Conservation (phyloP, 2,113 vertebrate genomes). For the Oryzias curvinotus region DNA sequence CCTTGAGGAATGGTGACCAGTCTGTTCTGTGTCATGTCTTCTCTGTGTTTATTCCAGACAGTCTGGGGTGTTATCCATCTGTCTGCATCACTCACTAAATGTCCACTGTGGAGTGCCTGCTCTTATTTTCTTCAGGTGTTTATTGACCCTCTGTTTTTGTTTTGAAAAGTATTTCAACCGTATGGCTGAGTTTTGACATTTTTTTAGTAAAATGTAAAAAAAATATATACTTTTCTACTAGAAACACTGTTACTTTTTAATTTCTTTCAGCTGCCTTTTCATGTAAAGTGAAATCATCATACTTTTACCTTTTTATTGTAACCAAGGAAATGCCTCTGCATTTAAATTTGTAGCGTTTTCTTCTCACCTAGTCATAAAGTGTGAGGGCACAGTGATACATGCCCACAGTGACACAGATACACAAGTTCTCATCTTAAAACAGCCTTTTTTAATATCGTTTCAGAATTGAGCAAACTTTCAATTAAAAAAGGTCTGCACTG, state of each 20-base stretch:
- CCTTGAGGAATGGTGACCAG: conserved; percentile 26
- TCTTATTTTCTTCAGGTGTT: conserved; percentile 2
- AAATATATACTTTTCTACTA: too few relatives aligned
- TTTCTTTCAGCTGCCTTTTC: too few relatives aligned
- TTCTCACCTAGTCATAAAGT: conserved; percentile 41
- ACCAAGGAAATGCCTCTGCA: conserved; percentile 52
- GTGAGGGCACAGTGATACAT: conserved; percentile 27
- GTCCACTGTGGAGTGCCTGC: background rate
- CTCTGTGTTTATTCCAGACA: conserved; percentile 16
- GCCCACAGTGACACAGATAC: conserved; percentile 16
- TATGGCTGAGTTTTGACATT: background rate
- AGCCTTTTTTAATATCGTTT: too few relatives aligned
- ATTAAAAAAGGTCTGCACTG: background rate
- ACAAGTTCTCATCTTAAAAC: conserved; percentile 4
- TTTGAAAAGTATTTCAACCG: background rate
- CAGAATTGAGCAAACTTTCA: background rate
- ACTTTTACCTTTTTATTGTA: conserved; percentile 4
- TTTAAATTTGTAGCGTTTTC: conserved; percentile 53
- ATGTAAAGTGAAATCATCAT: too few relatives aligned
- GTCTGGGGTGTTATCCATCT: conserved; percentile 21
- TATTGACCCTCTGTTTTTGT: conserved; percentile 13
- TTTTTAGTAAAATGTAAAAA: too few relatives aligned
- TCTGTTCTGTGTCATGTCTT: conserved; percentile 37
- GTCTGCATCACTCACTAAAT: conserved; percentile 10
- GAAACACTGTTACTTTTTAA: too few relatives aligned